Base-by-base conservation (phyloP, 2,797 vertebrate genomes). In the Erethizon dorsatum region DNA sequence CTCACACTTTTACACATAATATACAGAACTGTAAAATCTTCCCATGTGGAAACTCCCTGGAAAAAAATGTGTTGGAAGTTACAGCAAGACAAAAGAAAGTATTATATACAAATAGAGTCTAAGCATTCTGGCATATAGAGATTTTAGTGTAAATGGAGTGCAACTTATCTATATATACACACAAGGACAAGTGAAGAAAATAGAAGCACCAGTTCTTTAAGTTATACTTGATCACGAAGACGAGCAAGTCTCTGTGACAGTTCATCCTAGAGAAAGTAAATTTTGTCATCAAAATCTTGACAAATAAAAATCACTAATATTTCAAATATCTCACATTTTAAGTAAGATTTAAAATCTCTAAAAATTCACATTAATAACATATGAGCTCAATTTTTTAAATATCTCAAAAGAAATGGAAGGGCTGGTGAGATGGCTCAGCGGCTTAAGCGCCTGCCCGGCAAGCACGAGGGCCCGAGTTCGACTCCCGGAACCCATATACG, bases 191-290 rank as follows among this genome's bases (percentile, higher is more conserved):
- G 28, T 93, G 84, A 82, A 95, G 80, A 83, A 92, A 85, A 31
- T 37, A 24, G 67, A 73, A 95, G 80, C 71, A 88, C n/a, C 2
- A 4, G n/a, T 69, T 89, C 14, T 56, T 94, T 54, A 71, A 65
- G 13, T 97, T 97, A 99, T 45, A 99, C 98, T 97, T 99, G 98
- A 98, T 99, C 98, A 65, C 98, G 97, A 2, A 99, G 98, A 88
- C 97, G 98, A 90, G 98, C 98, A 92, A 99, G 96, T 96, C 98
- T 98, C 98, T 99, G 98, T 1, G 98, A 99, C 73, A 98, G 97
- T 82, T 99, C 98, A 96, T 98, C 98, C 98, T 99, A 96, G 79
- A 98, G 31, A 95, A 90, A 80, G 28, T 33, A 79, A 96, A 97
- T 96, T 86, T 98, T 83, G 67, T 86, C 37, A 97, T 18, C 12